Conservation (phyloP, 2,113 vertebrate species). For the Abramis brama region DNA sequence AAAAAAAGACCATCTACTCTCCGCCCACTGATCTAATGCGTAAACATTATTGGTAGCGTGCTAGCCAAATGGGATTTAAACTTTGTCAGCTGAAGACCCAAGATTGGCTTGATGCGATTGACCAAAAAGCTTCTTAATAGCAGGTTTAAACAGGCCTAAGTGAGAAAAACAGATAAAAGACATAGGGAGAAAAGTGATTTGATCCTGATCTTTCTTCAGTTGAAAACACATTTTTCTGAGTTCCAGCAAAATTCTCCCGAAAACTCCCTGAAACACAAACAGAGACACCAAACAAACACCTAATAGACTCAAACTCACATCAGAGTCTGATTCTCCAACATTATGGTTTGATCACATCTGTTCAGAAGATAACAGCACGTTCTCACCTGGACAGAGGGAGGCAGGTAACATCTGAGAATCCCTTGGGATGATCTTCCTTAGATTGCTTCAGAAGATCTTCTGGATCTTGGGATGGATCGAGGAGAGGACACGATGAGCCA, state of each 20-base stretch:
- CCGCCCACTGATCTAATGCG: too few species aligned
- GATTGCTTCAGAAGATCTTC: constrained; percentile 81
- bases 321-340: neutral
- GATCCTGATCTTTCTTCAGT: constrained; percentile 79
- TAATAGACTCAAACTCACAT: neutral
- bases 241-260: neutral
- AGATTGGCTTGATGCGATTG: too few species aligned
- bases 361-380: neutral
- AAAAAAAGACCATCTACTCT: too few species aligned
- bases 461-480: constrained; percentile 85
- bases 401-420: constrained; percentile 53
- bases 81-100: too few species aligned
- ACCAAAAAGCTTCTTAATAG: too few species aligned
- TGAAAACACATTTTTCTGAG: constrained; percentile 79
- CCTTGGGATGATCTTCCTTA: neutral
- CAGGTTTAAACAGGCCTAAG: too few species aligned
- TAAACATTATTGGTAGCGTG: too few species aligned
- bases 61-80: too few species aligned
- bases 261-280: neutral
- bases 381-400: neutral
- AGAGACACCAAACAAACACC: neutral
- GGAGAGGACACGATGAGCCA: neutral
- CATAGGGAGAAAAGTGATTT: constrained; percentile 69
- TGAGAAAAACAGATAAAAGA: neutral
- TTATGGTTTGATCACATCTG: neutral